Percentiles rank a stretch among this genome's conserved stretches.
These are phyloP conservation scores for Gymnopithys bicolor DNA, from an alignment of 2,797 vertebrate genomes.

Conservation along the genomic window DNA sequence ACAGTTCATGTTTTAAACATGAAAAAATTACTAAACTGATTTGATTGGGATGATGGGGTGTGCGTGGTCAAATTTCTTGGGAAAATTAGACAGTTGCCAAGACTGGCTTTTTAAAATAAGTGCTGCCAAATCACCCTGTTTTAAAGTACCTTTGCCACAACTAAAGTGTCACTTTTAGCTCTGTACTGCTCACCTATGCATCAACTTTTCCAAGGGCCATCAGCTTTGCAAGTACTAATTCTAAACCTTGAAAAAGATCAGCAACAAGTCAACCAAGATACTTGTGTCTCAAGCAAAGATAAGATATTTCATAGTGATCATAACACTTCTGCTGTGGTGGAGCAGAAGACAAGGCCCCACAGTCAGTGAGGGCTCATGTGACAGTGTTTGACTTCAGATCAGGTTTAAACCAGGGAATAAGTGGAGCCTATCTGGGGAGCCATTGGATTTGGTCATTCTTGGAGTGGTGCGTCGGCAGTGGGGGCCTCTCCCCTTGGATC, in stretches of 20 bases:
- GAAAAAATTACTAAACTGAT: neutral
- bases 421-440: rapidly evolving
- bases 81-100: neutral
- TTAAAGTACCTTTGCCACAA: neutral
- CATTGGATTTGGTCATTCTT: neutral
- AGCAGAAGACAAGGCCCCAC: too few relatives aligned
- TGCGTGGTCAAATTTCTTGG: neutral
- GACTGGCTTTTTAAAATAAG: neutral
- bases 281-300: neutral
- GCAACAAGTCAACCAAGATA: neutral
- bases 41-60: neutral
- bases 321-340: neutral
- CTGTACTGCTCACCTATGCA: neutral
- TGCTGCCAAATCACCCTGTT: neutral
- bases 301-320: neutral
- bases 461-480: neutral
- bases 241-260: neutral
- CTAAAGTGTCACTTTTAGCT: neutral
- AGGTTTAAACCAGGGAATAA: neutral
- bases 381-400: neutral
- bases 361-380: neutral
- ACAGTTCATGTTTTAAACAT: neutral
- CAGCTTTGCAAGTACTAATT: neutral
- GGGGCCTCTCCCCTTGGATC: neutral
- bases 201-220: neutral